A percentile compares a stretch with the other conserved stretches of the same genome.
Conservation (phyloP, 2,888 invertebrate species). For the Yponomeuta evonymella region DNA sequence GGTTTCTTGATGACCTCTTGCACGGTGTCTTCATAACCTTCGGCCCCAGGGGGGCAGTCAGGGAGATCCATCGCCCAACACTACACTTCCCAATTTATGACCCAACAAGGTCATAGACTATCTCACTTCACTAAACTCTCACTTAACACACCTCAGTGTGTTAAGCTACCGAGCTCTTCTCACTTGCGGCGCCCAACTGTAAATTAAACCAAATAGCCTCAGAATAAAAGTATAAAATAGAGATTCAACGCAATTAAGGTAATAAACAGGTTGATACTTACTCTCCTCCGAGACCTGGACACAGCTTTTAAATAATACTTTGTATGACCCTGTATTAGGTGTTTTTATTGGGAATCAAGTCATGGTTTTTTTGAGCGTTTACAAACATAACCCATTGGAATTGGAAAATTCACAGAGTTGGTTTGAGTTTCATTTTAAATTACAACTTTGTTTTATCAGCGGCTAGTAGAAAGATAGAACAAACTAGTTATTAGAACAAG, state of each 20-base stretch:
- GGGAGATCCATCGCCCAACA: slow-evolving; percentile 68
- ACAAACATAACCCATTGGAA: too few relatives aligned
- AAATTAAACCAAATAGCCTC: slow-evolving; percentile 35
- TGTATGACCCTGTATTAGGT: not conserved
- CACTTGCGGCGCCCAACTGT: slow-evolving; percentile 31
- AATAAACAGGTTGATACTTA: slow-evolving; percentile 13
- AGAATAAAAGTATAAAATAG: slow-evolving; percentile 22
- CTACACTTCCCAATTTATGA: slow-evolving; percentile 69
- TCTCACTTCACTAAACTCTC: slow-evolving; percentile 32
- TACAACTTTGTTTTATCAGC: too few relatives aligned
- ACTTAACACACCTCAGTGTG: slow-evolving; percentile 17
- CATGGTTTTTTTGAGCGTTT: too few relatives aligned
- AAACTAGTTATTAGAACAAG: too few relatives aligned
- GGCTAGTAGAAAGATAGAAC: too few relatives aligned
- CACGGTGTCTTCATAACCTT: slow-evolving; percentile 66
- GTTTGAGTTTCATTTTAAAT: too few relatives aligned
- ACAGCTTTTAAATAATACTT: slow-evolving; percentile 4
- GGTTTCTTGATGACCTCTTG: slow-evolving; percentile 39
- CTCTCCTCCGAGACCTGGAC: not conserved
- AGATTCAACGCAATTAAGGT: not conserved
- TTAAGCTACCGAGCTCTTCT: slow-evolving; percentile 31
- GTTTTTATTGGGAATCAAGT: too few relatives aligned
- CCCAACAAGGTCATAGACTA: slow-evolving; percentile 55
- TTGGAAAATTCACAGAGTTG: too few relatives aligned
- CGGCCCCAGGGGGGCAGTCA: slow-evolving; percentile 68